phyloP scores from a whole-genome alignment of 2,888 invertebrate species.

The Lepidocyrtinus sp. region DNA sequence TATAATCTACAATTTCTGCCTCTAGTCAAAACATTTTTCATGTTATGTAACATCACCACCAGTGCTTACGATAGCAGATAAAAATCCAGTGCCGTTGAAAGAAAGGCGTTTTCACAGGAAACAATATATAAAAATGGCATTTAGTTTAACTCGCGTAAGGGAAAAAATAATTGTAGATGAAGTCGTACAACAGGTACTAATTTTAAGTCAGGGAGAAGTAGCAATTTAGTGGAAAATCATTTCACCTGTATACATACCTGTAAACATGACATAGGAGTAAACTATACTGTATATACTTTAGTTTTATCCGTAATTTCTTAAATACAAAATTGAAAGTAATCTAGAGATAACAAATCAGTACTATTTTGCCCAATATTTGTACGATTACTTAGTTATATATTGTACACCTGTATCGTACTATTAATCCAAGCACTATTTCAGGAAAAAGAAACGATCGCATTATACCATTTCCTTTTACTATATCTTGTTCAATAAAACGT shows the following conservation, averaged over 20 bases:
- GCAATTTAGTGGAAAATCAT: conserved; percentile 17
- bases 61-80: not conserved
- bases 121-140: too few relatives aligned
- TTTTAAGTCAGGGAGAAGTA: too few relatives aligned
- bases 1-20: too few relatives aligned
- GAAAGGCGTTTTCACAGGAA: conserved; percentile 14
- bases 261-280: conserved; percentile 19
- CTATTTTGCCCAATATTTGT: conserved; percentile 63
- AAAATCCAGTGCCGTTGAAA: conserved; percentile 15
- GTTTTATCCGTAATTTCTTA: conserved; percentile 42
- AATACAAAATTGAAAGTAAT: not conserved
- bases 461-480: conserved; percentile 52
- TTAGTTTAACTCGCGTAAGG: too few relatives aligned
- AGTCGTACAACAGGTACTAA: too few relatives aligned
- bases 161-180: too few relatives aligned
- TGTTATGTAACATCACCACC: too few relatives aligned
- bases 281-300: conserved; percentile 29
- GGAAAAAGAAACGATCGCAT: conserved; percentile 43
- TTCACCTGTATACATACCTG: conserved; percentile 54
- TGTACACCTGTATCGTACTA: conserved; percentile 35
- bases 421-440: conserved; percentile 24
- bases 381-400: conserved; percentile 39
- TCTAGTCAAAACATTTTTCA: too few relatives aligned
- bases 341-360: conserved; percentile 50
- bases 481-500: conserved; percentile 56